Conservation (phyloP, 2,888 invertebrate species). For the Hypercompe scribonia region DNA sequence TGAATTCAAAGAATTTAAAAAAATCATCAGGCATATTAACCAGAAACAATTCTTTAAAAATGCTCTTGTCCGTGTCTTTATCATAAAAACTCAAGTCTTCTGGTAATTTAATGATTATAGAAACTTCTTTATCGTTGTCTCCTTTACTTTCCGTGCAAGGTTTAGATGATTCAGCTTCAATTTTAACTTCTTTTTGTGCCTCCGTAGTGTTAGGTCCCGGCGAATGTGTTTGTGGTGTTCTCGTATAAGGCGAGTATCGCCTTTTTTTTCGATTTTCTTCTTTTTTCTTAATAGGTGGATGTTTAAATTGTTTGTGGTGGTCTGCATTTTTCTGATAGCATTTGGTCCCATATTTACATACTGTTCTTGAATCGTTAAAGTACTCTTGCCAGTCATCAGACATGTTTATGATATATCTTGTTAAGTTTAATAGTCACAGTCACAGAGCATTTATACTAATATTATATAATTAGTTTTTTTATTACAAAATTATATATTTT, state of each 20-base stretch:
- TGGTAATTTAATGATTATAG: constrained; percentile 51
- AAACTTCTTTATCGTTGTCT: constrained; percentile 23
- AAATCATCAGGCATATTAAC: constrained; percentile 97
- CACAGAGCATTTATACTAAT: neutral
- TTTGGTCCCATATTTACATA: constrained; percentile 92
- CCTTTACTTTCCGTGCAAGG: constrained; percentile 8
- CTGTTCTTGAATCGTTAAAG: constrained; percentile 78
- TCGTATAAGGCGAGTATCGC: constrained; percentile 62
- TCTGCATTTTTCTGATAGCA: constrained; percentile 94
- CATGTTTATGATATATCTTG: constrained; percentile 54
- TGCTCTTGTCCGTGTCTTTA: constrained; percentile 77
- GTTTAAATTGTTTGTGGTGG: constrained; percentile 92
- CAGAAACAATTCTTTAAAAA: constrained; percentile 92
- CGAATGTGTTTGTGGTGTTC: constrained; percentile 29
- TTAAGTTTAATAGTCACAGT: neutral
- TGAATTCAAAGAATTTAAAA: constrained; percentile 93
- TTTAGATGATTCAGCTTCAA: neutral
- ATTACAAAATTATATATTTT: neutral
- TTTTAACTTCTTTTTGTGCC: neutral
- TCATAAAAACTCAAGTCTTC: constrained; percentile 72
- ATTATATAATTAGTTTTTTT: neutral
- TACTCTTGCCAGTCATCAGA: constrained; percentile 74
- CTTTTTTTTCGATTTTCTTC: constrained; percentile 51
- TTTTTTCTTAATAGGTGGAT: constrained; percentile 85
- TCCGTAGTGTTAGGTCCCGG: constrained; percentile 8